Percentiles rank a stretch among this genome's conserved stretches.
phyloP scores from a whole-genome alignment of 2,113 vertebrate species.

The Choloepus hoffmanni region DNA sequence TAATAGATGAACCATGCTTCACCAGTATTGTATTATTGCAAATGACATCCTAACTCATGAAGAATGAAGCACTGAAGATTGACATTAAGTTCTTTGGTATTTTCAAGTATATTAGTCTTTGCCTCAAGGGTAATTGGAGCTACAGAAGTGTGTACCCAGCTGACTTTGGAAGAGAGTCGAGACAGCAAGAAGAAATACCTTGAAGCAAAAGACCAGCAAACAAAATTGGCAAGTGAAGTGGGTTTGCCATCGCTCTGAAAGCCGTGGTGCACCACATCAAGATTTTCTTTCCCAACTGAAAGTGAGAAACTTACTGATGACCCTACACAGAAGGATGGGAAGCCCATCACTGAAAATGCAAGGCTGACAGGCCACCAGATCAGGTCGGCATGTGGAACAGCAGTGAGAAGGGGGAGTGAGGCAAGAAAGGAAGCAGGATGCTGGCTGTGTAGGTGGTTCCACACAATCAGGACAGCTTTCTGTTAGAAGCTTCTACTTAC shows the following conservation, averaged over 20 bases:
- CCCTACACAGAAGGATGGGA: slow-evolving; percentile 64
- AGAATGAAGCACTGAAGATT: slow-evolving; percentile 44
- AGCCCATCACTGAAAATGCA: slow-evolving; percentile 65
- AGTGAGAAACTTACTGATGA: slow-evolving; percentile 30
- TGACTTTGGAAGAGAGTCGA: background rate
- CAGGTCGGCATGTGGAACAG: slow-evolving; percentile 48
- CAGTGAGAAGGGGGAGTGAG: slow-evolving; percentile 58
- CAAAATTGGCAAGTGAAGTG: background rate
- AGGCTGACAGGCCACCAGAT: slow-evolving; percentile 65
- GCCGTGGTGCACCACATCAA: background rate
- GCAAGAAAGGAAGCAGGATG: slow-evolving; percentile 61
- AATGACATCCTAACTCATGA: slow-evolving; percentile 49
- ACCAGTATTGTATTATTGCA: slow-evolving; percentile 43
- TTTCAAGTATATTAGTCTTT: slow-evolving; percentile 41
- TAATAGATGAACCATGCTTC: slow-evolving; percentile 54
- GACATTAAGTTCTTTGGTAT: background rate
- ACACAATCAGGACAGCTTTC: slow-evolving; percentile 74
- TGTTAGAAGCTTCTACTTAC: slow-evolving; percentile 90
- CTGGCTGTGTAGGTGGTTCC: slow-evolving; percentile 70
- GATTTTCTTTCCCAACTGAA: background rate
- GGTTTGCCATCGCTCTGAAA: slow-evolving; percentile 36
- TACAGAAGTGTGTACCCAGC: background rate
- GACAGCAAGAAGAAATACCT: background rate
- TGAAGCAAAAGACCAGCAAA: background rate
- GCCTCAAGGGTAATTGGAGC: slow-evolving; percentile 40